Evolutionary conservation across 2,113 vertebrate species (phyloP).

Genomic region (Melanerpes formicivorus): DNA sequence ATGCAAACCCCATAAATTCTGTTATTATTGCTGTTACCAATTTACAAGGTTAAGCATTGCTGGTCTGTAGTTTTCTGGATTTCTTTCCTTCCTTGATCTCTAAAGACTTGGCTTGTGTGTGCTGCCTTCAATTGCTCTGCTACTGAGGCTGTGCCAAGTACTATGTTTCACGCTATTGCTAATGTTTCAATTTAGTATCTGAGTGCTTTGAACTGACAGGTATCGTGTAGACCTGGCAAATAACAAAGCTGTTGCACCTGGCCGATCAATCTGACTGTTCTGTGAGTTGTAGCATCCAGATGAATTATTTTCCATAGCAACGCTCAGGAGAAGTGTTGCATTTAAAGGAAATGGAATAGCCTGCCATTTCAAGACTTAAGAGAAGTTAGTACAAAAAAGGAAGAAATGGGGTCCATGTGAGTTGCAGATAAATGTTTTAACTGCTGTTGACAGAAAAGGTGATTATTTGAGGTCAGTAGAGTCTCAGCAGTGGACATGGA

Average conservation of each 20-base stretch:
- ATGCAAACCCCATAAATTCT: background rate
- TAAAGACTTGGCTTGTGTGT: background rate
- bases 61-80: background rate
- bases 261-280: background rate
- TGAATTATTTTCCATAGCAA: background rate
- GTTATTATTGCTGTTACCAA: background rate
- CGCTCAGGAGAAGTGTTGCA: background rate
- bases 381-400: background rate
- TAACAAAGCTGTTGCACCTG: background rate
- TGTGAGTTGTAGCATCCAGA: background rate
- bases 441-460: background rate
- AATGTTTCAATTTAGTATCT: background rate
- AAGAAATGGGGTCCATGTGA: background rate
- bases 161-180: rapidly evolving
- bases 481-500: background rate
- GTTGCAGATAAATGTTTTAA: background rate
- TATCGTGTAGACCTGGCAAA: background rate
- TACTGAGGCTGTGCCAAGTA: background rate
- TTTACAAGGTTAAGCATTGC: background rate
- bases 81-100: background rate
- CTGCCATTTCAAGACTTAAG: background rate
- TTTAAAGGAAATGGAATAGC: background rate
- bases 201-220: background rate
- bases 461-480: background rate
- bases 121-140: background rate